These are phyloP conservation scores for Helleia helle DNA, from an alignment of 2,888 invertebrate species.

Conservation along the genomic window DNA sequence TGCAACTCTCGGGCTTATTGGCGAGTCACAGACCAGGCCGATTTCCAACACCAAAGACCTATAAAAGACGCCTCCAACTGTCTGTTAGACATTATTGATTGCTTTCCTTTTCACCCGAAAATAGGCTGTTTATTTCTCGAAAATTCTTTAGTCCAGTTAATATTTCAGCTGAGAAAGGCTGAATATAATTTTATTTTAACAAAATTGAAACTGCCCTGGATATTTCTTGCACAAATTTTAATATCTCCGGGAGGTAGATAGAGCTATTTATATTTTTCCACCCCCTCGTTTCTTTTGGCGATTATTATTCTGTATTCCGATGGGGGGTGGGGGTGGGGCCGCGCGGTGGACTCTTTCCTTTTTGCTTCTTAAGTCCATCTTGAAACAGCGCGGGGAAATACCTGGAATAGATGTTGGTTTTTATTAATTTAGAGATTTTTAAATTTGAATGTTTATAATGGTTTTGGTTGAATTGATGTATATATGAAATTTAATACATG, in stretches of 20 bases:
- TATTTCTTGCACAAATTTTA: conserved; percentile 66
- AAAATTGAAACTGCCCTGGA: conserved; percentile 48
- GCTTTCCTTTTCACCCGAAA: too few relatives aligned
- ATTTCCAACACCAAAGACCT: too few relatives aligned
- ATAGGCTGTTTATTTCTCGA: too few relatives aligned
- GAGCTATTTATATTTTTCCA: conserved; percentile 71
- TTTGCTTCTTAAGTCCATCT: conserved; percentile 75
- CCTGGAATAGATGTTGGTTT: conserved; percentile 29
- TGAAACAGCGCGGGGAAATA: conserved; percentile 44
- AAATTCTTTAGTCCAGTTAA: too few relatives aligned
- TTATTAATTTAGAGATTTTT: conserved; percentile 5
- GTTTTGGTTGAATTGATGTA: too few relatives aligned
- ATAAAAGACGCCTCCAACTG: too few relatives aligned
- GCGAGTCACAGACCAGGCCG: too few relatives aligned
- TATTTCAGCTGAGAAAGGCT: conserved; percentile 3
- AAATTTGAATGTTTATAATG: neutral
- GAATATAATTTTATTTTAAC: conserved; percentile 59
- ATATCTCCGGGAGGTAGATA: conserved; percentile 59
- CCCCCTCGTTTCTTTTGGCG: conserved; percentile 68
- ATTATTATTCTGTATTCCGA: conserved; percentile 73
- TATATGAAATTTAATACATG: too few relatives aligned
- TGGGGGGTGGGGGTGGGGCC: conserved; percentile 43
- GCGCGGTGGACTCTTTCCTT: conserved; percentile 70
- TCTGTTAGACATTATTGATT: too few relatives aligned
- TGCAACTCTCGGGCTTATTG: too few relatives aligned